A percentile compares a stretch with the other conserved stretches of the same genome.
These are phyloP conservation scores for Hyperoplus lanceolatus DNA, from an alignment of 2,797 vertebrate genomes.

Conservation along the genomic window DNA sequence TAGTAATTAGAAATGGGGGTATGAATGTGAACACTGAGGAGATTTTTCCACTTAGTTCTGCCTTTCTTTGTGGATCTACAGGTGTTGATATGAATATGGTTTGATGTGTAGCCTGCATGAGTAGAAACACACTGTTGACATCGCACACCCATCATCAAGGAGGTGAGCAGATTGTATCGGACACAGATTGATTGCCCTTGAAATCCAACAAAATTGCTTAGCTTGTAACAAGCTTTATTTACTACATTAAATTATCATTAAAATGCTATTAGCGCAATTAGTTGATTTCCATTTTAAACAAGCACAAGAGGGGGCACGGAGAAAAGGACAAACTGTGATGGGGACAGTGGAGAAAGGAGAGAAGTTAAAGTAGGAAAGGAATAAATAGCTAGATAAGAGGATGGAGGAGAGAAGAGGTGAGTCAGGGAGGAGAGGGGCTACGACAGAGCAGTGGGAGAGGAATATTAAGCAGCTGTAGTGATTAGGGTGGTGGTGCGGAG, in stretches of 20 bases:
- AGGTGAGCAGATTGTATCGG: constrained; percentile 63
- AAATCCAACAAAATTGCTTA: constrained; percentile 73
- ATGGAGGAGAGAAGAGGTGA: constrained; percentile 50
- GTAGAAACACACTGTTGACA: constrained; percentile 28
- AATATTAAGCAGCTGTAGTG: constrained; percentile 86
- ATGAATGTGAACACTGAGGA: neutral
- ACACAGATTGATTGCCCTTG: constrained; percentile 79
- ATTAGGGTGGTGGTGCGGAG: constrained; percentile 87
- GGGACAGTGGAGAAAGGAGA: constrained; percentile 1
- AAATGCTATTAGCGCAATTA: constrained; percentile 78
- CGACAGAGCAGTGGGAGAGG: constrained; percentile 72
- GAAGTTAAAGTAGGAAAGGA: constrained; percentile 20
- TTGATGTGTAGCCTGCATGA: constrained; percentile 13
- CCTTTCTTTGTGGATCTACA: constrained; percentile 7
- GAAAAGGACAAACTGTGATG: neutral
- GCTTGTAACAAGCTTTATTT: constrained; percentile 80
- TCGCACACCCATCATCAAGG: constrained; percentile 44
- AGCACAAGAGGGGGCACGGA: neutral
- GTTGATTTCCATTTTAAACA: constrained; percentile 74
- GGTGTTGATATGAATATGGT: constrained; percentile 1
- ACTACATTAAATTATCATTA: constrained; percentile 80
- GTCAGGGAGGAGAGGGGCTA: constrained; percentile 32
- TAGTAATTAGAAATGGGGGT: neutral
- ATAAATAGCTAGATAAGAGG: constrained; percentile 8
- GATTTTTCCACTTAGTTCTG: neutral